Base-by-base conservation (phyloP, 2,113 vertebrate genomes). In the Mesoclemmys tuberculata region DNA sequence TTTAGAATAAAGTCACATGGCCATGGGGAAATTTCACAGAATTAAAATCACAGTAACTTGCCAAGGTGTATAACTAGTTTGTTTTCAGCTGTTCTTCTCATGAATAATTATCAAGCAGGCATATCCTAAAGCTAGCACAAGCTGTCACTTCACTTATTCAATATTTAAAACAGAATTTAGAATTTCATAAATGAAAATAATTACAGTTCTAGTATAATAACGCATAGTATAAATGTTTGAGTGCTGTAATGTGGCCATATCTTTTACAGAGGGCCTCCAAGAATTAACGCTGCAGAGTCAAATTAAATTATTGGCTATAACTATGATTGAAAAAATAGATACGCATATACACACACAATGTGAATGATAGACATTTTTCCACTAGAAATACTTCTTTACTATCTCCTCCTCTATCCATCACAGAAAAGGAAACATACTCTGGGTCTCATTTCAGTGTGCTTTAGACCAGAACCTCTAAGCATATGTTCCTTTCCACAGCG, bases 91-190 rank as follows among this genome's bases (percentile, higher is more conserved):
- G 98, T 98, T 98, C 97, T 96, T 97, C 98, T 98, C 98, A 99
- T 99, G 98, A 99, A 99, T 99, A 99, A 99, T 99, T 98, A 99
- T 98, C 97, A 98, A 95, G 96, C 97, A 98, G 98, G 95, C 98
- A 98, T 99, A 98, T 98, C 98, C 98, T 98, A 98, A 98, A 99
- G 98, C 98, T 98, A 99, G 98, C 97, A 97, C 98, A 98, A 99
- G 98, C 98, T 99, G 99, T 98, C 98, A 98, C 97, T 98, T 98
- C 98, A 98, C 98, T 97, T 98, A 98, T 98, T 98, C 98, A 99
- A 98, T 99, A 98, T 98, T 99, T 99, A 98, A 98, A 98, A 97
- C 97, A 93, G 97, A 98, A 98, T 98, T 98, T 98, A 94, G 97
- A 98, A 98, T 98, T 98, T 98, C 97, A 98, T 98, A 98, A 97